Conservation (phyloP, 2,888 invertebrate species). For the Cremastobaeus sp. region DNA sequence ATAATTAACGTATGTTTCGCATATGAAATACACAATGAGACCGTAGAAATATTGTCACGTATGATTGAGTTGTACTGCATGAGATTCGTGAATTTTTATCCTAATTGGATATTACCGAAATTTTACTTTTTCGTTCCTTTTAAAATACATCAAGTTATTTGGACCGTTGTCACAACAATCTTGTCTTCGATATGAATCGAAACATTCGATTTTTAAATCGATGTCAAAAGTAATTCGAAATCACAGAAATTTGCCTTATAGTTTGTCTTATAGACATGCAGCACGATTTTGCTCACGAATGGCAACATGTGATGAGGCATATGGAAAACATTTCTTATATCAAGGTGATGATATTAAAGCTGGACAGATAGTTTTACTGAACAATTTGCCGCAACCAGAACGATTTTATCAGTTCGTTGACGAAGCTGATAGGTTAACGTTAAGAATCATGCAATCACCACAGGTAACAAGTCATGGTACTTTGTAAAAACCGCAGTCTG, state of each 20-base stretch:
- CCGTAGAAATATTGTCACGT: too few species aligned
- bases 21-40: neutral
- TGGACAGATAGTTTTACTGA: constrained; percentile 29
- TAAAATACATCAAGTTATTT: neutral
- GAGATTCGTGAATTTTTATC: neutral
- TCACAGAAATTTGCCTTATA: neutral
- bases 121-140: neutral
- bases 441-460: constrained; percentile 12
- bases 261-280: neutral
- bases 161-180: neutral
- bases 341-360: constrained; percentile 41
- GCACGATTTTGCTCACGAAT: neutral
- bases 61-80: neutral
- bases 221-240: neutral
- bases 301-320: neutral
- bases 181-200: neutral
- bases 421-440: constrained; percentile 13
- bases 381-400: constrained; percentile 21
- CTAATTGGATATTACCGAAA: neutral
- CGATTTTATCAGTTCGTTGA: constrained; percentile 19
- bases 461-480: neutral
- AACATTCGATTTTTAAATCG: neutral
- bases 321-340: constrained; percentile 38
- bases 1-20: neutral
- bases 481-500: neutral